phyloP scores from a whole-genome alignment of 1,140 invertebrate species.

The Eufriesea mexicana region DNA sequence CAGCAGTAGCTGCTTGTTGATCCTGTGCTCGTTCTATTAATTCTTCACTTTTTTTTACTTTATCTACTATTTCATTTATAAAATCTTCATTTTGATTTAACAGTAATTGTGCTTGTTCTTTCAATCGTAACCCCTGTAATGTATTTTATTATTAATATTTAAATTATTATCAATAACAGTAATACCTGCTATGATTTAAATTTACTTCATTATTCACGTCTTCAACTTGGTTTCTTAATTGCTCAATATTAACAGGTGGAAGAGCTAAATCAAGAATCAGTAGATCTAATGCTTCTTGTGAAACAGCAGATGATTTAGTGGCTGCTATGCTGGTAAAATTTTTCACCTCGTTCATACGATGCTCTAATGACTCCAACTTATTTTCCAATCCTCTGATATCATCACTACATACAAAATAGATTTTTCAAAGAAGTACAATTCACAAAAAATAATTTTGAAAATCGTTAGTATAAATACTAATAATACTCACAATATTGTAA shows the following conservation, averaged over 20 bases:
- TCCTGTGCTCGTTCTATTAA: slow-evolving; percentile 82
- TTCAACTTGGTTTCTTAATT: slow-evolving; percentile 87
- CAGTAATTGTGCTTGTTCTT: slow-evolving; percentile 86
- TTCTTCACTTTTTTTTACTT: slow-evolving; percentile 81
- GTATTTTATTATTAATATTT: slow-evolving; percentile 31
- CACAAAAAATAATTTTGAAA: not conserved
- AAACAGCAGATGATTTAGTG: slow-evolving; percentile 87
- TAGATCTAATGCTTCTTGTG: slow-evolving; percentile 90
- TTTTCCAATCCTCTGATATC: slow-evolving; percentile 86
- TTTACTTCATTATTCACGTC: slow-evolving; percentile 84
- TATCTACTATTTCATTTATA: slow-evolving; percentile 85
- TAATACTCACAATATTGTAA: not conserved
- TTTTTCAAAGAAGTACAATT: not conserved
- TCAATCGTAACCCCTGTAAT: slow-evolving; percentile 84
- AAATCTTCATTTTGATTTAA: slow-evolving; percentile 84
- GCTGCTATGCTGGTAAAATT: slow-evolving; percentile 88
- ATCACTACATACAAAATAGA: slow-evolving; percentile 80
- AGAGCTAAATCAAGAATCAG: slow-evolving; percentile 89
- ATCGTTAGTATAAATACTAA: not conserved
- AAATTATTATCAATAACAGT: not conserved
- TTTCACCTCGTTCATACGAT: slow-evolving; percentile 83
- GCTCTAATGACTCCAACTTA: slow-evolving; percentile 84
- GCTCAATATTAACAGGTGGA: slow-evolving; percentile 88
- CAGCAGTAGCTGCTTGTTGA: slow-evolving; percentile 86
- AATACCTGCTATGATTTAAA: slow-evolving; percentile 6